Evolutionary conservation across 2,888 invertebrate species (phyloP), one percentile per base, ranked within the genome.

Genomic region (Heteromurus nitidus): DNA sequence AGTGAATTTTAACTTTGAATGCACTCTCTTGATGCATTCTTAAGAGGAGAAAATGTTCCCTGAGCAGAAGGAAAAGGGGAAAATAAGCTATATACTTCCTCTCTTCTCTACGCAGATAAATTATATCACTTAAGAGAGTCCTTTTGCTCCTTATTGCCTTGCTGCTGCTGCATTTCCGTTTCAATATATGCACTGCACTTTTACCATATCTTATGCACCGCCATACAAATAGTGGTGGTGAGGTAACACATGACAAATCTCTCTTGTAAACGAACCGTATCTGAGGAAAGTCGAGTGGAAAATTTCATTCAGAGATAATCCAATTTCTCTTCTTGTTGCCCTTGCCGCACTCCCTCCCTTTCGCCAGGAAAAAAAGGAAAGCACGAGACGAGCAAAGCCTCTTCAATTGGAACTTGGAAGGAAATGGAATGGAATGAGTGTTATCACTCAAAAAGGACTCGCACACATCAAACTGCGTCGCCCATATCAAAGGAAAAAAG

Each of bases 231-330:
- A n/a, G 44, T 44, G 13, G 44, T 44, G 44, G 13, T 44, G 44
- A 44, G 44, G 24, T 28, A 47, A 26, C 24, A 67, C 7, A 72
- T 60, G 72, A 72, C 44, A 72, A 72, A 72, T 72, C 30, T 24
- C 28, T 60, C 44, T 36, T 60, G 28, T 60, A 72, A 72, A 70
- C 55, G 31, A 72, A 60, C n/a, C 70, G 58, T 70, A 58, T 72
- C 72, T 60, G 44, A 60, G 44, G 28, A 42, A 24, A 72, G 72
- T 60, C 31, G 55, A 62, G 72, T 72, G 60, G 72, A 72, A 72
- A 72, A 72, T 72, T n/a, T 72, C 60, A 72, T 72, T 72, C 60
- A 1, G 22, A 26, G 60, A 47, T 72, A 72, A 72, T 60, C 44
- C 72, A 72, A 72, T 72, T 60, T 26, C 28, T 69, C 16, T 31